Evolutionary conservation across 2,113 vertebrate genomes (phyloP), one percentile per base, ranked within the genome.

Genomic region (Athene cunicularia): DNA sequence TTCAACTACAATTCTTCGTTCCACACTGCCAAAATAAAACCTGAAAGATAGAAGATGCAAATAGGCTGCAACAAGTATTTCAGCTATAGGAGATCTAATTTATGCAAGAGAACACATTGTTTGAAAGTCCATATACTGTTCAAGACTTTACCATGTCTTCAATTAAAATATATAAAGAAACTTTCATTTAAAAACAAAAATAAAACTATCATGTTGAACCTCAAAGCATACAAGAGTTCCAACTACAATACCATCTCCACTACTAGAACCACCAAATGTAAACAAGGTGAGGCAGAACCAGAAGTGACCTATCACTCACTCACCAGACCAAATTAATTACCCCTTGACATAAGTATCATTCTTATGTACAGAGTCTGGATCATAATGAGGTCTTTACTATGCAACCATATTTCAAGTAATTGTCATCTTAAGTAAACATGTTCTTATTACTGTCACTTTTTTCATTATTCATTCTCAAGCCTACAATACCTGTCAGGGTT

Each of bases 261-360:
- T 90, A 71, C 35, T 33, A 47, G 47, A 91, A 83, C 88, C 60
- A 82, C 72, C 47, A 60, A 47, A 79, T 3, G 53, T 80, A 94
- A 95, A 94, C 59, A 96, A 95, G 84, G 73, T 56, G n/a, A 97
- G 95, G 86, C 35, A 85, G 71, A 92, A 80, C 41, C 95, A 75
- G 93, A 91, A 95, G 95, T 96, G 96, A 98, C 95, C 93, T 88
- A 95, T 94, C 93, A 77, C 79, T 95, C 58, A 91, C 82, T 81
- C 93, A 75, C 71, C 73, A 97, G 59, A 97, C 91, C 84, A 97
- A 98, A 98, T 98, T 98, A 98, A 98, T 97, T 98, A 98, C 83
- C 79, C 60, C 80, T 90, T 81, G 50, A 96, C 75, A 60, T 72
- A 93, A 93, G 81, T 63, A 91, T 94, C 60, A 86, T 88, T 95